A percentile compares a stretch with the other conserved stretches of the same genome.
phyloP scores from a whole-genome alignment of 1,140 invertebrate genomes.

The Hypsibius dujardini region DNA sequence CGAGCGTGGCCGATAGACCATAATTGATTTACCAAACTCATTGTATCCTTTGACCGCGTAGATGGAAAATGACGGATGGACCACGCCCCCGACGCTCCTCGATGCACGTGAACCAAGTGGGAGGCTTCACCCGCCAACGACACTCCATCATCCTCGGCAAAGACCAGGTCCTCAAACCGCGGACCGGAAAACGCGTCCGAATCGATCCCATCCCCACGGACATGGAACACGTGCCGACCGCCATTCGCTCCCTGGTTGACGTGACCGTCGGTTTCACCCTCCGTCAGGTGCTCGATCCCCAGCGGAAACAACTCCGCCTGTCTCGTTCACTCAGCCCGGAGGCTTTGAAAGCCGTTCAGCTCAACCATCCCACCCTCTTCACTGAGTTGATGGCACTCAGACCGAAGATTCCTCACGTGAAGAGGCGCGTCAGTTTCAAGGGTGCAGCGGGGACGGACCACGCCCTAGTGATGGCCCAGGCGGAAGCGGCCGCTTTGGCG shows the following conservation, averaged over 20 bases:
- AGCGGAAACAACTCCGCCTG: not conserved
- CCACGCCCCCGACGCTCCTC: too few species aligned
- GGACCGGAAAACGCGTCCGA: not conserved
- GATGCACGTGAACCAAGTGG: too few species aligned
- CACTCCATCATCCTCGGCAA: not conserved
- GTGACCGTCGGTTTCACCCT: not conserved
- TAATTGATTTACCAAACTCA: too few species aligned
- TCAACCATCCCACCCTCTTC: not conserved
- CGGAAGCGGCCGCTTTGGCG: not conserved
- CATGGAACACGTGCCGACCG: not conserved
- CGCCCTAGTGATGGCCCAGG: not conserved
- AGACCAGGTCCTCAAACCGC: not conserved
- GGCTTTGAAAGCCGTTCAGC: not conserved
- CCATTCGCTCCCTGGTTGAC: not conserved
- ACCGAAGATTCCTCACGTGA: not conserved
- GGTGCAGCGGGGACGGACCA: not conserved
- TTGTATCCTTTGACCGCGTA: too few species aligned
- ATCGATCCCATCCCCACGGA: conserved; percentile 4
- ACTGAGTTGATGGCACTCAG: not conserved
- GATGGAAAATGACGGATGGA: too few species aligned
- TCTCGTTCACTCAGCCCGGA: not conserved
- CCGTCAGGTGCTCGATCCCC: not conserved
- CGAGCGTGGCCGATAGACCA: too few species aligned
- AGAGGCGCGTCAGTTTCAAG: not conserved
- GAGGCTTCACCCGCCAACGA: too few species aligned